phyloP scores from a whole-genome alignment of 2,113 vertebrate genomes.

The Ranitomeya imitator region DNA sequence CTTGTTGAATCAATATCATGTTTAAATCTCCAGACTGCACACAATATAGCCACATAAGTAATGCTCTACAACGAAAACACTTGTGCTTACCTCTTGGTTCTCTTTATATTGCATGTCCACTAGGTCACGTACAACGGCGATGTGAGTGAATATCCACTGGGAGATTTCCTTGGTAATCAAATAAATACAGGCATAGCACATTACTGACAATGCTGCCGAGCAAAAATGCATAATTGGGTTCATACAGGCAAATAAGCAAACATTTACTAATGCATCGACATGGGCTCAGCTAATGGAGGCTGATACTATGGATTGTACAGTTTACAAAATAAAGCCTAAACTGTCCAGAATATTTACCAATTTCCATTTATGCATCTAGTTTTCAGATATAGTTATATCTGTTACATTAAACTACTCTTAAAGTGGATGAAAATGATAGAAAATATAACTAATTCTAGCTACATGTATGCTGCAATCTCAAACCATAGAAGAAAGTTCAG shows the following conservation, averaged over 20 bases:
- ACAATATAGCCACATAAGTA: too few relatives aligned
- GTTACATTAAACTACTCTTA: too few relatives aligned
- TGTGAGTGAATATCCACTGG: conserved; percentile 99
- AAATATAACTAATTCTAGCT: too few relatives aligned
- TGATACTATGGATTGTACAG: not conserved
- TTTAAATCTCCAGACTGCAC: too few relatives aligned
- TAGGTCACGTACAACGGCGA: conserved; percentile 94
- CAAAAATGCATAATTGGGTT: not conserved
- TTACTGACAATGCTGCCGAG: not conserved
- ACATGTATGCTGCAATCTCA: not conserved
- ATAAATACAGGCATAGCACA: not conserved
- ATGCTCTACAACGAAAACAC: not conserved
- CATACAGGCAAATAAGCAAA: not conserved
- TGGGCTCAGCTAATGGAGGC: not conserved
- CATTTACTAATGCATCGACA: not conserved
- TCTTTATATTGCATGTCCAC: conserved; percentile 97
- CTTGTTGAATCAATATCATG: too few relatives aligned
- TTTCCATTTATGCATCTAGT: too few relatives aligned
- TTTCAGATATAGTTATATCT: too few relatives aligned
- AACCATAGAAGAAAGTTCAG: not conserved
- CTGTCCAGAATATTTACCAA: too few relatives aligned
- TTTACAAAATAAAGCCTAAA: not conserved
- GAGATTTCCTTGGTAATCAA: conserved; percentile 85
- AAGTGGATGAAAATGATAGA: too few relatives aligned
- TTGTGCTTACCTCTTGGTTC: conserved; percentile 87